These are phyloP conservation scores for Laticauda colubrina DNA, from an alignment of 2,113 vertebrate species.

Conservation along the genomic window DNA sequence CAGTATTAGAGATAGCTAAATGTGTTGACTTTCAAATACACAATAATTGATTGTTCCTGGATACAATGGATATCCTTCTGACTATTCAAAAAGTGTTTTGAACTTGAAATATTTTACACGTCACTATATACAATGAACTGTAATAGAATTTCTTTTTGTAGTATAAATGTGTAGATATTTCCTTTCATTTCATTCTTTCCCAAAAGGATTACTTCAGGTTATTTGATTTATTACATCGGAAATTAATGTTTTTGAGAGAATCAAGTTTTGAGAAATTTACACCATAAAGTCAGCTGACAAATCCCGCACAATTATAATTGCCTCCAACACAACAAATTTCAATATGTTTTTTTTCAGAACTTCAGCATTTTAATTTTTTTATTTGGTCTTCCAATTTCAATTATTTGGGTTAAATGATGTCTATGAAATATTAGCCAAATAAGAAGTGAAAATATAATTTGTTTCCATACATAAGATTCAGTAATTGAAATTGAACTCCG, in stretches of 20 bases:
- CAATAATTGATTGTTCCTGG: neutral
- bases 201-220: too few relatives aligned
- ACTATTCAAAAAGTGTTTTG: neutral
- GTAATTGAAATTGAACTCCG: neutral
- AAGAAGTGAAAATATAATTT: neutral
- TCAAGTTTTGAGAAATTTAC: too few relatives aligned
- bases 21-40: neutral
- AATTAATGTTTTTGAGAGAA: too few relatives aligned
- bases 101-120: too few relatives aligned
- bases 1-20: neutral
- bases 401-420: neutral
- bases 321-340: neutral
- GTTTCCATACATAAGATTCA: neutral
- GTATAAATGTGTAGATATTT: too few relatives aligned
- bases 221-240: too few relatives aligned
- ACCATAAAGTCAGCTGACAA: neutral
- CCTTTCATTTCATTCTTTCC: too few relatives aligned
- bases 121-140: too few relatives aligned
- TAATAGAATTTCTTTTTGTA: too few relatives aligned
- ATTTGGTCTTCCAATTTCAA: neutral
- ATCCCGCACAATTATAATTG: neutral
- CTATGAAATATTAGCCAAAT: neutral
- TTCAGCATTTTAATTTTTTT: neutral
- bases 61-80: neutral
- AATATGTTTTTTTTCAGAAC: neutral